phyloP scores from a whole-genome alignment of 2,888 invertebrate genomes.

The Hyppa rectilinea region DNA sequence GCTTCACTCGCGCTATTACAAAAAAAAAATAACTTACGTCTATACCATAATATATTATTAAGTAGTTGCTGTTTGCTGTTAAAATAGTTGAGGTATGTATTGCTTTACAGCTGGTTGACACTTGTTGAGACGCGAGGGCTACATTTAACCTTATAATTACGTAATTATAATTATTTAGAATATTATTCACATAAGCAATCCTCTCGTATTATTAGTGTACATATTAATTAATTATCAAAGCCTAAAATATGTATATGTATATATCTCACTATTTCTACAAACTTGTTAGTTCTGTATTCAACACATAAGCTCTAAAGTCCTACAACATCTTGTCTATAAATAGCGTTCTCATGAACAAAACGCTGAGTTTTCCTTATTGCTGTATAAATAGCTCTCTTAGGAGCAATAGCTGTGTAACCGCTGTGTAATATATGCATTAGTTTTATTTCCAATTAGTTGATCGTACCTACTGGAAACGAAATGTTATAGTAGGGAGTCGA shows the following conservation, averaged over 20 bases:
- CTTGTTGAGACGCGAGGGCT: too few species aligned
- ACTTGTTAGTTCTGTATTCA: not conserved
- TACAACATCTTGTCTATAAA: constrained; percentile 6
- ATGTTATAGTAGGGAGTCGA: not conserved
- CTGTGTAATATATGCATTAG: constrained; percentile 29
- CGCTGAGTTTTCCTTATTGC: constrained; percentile 23
- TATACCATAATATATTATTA: too few species aligned
- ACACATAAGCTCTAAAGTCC: not conserved
- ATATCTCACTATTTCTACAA: not conserved
- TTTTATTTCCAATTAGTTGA: constrained; percentile 15
- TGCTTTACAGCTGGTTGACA: too few species aligned
- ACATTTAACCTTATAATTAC: too few species aligned
- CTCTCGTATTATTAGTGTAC: not conserved
- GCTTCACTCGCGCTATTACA: not conserved
- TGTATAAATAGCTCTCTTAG: constrained; percentile 1
- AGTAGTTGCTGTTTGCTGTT: not conserved
- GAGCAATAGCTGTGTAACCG: not conserved
- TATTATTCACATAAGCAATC: not conserved
- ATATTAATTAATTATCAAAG: too few species aligned
- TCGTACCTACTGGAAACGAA: not conserved
- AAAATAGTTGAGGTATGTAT: not conserved
- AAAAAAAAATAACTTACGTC: not conserved
- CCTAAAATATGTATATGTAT: not conserved
- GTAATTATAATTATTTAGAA: too few species aligned
- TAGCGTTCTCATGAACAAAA: constrained; percentile 6